Evolutionary conservation across 2,797 vertebrate genomes (phyloP), one percentile per base, ranked within the genome.

Genomic region (Arrhamphus sclerolepis): DNA sequence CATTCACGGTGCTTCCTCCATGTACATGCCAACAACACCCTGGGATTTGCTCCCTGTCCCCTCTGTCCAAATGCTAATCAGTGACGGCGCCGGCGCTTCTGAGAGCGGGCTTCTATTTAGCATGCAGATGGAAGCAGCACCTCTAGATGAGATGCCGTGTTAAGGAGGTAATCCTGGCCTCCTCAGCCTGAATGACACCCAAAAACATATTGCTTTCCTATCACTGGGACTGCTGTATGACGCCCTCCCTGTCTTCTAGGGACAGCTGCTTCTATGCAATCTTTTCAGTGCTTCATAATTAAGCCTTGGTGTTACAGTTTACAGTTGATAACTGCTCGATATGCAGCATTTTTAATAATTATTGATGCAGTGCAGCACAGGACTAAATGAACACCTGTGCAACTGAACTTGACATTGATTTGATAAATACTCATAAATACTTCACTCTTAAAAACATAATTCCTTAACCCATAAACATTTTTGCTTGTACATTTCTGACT

Each of bases 21-120:
- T 2, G 14, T 75, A 65, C 71, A 66, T 2, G 61, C 69, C 75
- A 85, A 85, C 77, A 85, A 79, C 86, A 86, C 75, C 77, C 75
- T 56, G 67, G 62, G 76, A 86, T 73, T 77, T 63, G 62, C 80
- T 78, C 68, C 63, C 57, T 55, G 78, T 84, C 81, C 61, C 81
- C 58, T 78, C 69, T 70, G 66, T 80, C 81, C 64, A 81, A 78
- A 89, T 89, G 85, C 81, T 90, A 91, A 92, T 90, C 73, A 74
- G 57, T 69, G 69, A 56, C 46, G 70, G 81, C 68, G 53, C 83
- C 46, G 70, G 70, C 66, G 55, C 80, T 84, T 81, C 70, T 78
- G 70, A 90, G 70, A 70, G 57, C 49, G 38, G 21, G 59, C 62
- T 58, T 22, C 81, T 89, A 59, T 77, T 93, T 89, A 81, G 78